A percentile compares a stretch with the other conserved stretches of the same genome.
These are phyloP conservation scores for Crotalus viridis DNA, from an alignment of 2,113 vertebrate genomes.

Conservation along the genomic window DNA sequence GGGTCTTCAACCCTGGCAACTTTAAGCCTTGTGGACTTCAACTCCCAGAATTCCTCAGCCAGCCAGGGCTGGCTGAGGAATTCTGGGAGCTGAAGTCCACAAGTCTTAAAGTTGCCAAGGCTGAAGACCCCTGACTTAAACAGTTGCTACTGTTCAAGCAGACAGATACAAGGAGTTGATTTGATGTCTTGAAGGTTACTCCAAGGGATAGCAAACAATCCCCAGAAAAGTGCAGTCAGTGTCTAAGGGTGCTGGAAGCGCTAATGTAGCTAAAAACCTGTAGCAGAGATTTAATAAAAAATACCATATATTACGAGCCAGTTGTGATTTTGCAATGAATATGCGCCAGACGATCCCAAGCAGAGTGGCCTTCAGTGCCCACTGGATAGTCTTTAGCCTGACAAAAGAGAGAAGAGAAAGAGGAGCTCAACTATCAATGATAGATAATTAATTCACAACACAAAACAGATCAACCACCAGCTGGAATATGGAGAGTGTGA, in stretches of 20 bases:
- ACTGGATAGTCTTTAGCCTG: conserved; percentile 91
- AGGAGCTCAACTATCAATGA: background rate
- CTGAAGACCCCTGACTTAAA: too few species aligned
- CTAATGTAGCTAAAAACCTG: conserved; percentile 94
- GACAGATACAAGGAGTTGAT: conserved; percentile 45
- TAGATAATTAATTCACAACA: background rate
- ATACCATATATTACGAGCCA: conserved; percentile 94
- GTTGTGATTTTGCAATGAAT: conserved; percentile 91
- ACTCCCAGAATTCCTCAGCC: too few species aligned
- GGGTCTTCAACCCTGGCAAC: too few species aligned
- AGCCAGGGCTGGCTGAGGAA: too few species aligned
- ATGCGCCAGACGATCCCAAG: conserved; percentile 92
- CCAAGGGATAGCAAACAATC: conserved; percentile 17
- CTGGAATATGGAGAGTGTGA: background rate
- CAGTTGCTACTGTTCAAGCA: conserved; percentile 37
- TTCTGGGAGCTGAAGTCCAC: too few species aligned
- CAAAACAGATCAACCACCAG: background rate
- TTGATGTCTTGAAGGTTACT: conserved; percentile 53
- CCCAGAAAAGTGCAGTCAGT: conserved; percentile 62
- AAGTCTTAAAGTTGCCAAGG: too few species aligned
- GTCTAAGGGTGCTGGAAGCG: conserved; percentile 88
- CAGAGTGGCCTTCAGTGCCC: conserved; percentile 86
- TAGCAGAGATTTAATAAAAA: conserved; percentile 95
- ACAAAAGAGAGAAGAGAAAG: conserved; percentile 38
- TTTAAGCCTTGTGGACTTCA: too few species aligned